Conservation (phyloP, 2,113 vertebrate species). For the Mugil cephalus region DNA sequence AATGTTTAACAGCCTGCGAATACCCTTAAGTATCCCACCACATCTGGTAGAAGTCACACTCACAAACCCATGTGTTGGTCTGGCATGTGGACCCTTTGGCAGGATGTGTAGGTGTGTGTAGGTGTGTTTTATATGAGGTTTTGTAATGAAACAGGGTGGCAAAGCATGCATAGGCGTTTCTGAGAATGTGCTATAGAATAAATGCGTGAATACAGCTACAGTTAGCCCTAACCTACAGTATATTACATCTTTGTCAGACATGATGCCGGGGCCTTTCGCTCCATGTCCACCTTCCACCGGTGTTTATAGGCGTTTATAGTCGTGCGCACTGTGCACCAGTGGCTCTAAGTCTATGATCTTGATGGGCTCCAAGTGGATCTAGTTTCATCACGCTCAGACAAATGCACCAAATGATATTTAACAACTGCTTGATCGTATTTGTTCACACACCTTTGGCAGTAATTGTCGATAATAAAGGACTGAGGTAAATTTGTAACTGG, state of each 20-base stretch:
- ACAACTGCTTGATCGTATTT: constrained; percentile 25
- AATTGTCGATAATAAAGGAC: constrained; percentile 30
- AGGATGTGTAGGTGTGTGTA: constrained; percentile 29
- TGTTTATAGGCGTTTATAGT: constrained; percentile 18
- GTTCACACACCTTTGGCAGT: constrained; percentile 28
- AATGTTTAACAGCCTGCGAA: constrained; percentile 72
- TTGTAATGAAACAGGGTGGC: constrained; percentile 33
- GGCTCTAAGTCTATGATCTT: constrained; percentile 31
- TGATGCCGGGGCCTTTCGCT: not conserved
- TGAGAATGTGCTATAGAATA: constrained; percentile 24
- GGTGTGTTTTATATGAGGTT: constrained; percentile 50
- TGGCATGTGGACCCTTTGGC: constrained; percentile 23
- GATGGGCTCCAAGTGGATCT: constrained; percentile 39
- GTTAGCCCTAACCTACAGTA: constrained; percentile 12
- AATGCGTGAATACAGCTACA: constrained; percentile 33
- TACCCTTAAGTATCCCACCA: constrained; percentile 58
- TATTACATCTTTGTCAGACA: constrained; percentile 47
- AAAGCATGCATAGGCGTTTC: constrained; percentile 27
- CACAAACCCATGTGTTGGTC: constrained; percentile 39
- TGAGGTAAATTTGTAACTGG: constrained; percentile 21
- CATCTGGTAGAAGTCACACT: constrained; percentile 70
- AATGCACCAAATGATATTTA: constrained; percentile 57
- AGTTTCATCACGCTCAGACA: constrained; percentile 55
- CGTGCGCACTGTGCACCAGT: constrained; percentile 2
- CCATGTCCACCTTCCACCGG: constrained; percentile 22